Conservation (phyloP, 2,797 vertebrate species). For the Sebastes dallii region DNA sequence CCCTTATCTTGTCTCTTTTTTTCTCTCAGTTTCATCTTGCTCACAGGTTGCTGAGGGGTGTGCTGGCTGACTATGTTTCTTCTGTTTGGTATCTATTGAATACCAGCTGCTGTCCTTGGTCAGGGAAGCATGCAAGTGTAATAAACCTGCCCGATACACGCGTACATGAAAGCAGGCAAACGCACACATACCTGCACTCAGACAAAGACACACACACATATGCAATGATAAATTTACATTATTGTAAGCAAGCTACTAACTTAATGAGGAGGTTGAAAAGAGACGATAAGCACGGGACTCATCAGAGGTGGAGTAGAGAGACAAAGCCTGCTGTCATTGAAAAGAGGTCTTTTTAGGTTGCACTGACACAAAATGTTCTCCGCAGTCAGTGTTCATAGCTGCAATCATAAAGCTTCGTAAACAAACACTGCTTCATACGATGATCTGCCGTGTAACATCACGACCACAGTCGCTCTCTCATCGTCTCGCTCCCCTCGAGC, state of each 20-base stretch:
- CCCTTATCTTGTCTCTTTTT: constrained; percentile 35
- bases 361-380: constrained; percentile 19
- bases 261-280: constrained; percentile 28
- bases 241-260: constrained; percentile 34
- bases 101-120: constrained; percentile 56
- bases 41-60: constrained; percentile 51
- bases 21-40: constrained; percentile 9
- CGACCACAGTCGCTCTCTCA: background rate
- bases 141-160: constrained; percentile 11
- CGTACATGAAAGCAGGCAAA: constrained; percentile 6
- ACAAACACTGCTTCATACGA: background rate
- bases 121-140: constrained; percentile 20
- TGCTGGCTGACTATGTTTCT: constrained; percentile 25
- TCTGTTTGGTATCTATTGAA: constrained; percentile 47
- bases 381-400: background rate
- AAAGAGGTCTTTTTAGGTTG: constrained; percentile 25
- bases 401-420: constrained; percentile 9
- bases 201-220: constrained; percentile 22
- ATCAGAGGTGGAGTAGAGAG: constrained; percentile 13
- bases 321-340: constrained; percentile 28
- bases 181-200: constrained; percentile 5
- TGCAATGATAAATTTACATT: constrained; percentile 5
- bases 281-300: background rate
- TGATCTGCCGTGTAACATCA: background rate
- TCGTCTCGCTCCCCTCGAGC: constrained; percentile 17